Evolutionary conservation across 1,140 invertebrate genomes (phyloP), one percentile per base, ranked within the genome.

Genomic region (Wasmannia auropunctata): DNA sequence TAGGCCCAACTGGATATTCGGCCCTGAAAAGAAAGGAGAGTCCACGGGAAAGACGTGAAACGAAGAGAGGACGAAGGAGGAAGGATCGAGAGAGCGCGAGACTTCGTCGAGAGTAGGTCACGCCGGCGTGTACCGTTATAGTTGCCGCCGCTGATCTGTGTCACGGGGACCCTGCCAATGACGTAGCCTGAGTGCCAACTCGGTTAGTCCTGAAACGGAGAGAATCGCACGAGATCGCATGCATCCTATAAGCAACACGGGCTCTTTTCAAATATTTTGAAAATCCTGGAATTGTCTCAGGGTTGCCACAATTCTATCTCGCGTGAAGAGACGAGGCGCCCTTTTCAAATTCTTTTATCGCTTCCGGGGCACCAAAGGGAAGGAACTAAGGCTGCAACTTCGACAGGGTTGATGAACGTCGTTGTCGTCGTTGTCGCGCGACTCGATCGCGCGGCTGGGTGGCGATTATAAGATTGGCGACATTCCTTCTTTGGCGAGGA

Each of bases 61-160:
- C 16, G 60, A 79, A 74, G 72, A 58, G 80, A 58, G 58, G 56
- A 56, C 31, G 69, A 85, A 65, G 80, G 56, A 83, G 37, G 86
- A 67, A 74, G 79, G 54, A 76, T 58, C 22, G 72, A 88, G 80
- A 84, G 79, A 88, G 75, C 65, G 75, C 65, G 56, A 46, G 34
- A 81, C 54, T 43, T 25, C 37, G 34, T 49, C 34, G 40, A 90
- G 91, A 93, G 93, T 93, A 91, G 93, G 93, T 92, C 93, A 93
- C 75, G 77, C 80, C 58, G 80, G 58, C 19, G 49, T 46, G 77
- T 93, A 93, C 93, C 93, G 93, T 93, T 93, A 93, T 85, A 86
- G 88, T 87, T 90, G 49, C 89, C 90, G 86, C 86, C 89, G 93
- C 89, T 91, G 91, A 93, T 93, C 91, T 93, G 92, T 93, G 93